Evolutionary conservation across 1,140 invertebrate genomes (phyloP), one percentile per base, ranked within the genome.

Genomic region (Ceratosolen solmsi): DNA sequence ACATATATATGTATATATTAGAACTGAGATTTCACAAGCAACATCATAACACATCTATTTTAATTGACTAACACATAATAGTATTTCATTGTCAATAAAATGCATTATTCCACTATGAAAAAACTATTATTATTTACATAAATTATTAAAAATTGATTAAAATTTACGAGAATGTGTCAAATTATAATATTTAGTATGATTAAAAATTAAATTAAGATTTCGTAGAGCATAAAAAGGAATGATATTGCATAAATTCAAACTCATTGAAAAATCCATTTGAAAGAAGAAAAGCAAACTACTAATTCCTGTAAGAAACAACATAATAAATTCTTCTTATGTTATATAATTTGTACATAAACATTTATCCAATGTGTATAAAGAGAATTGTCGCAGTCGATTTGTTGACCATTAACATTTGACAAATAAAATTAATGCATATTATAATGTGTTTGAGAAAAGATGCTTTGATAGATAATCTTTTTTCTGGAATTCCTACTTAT

Each of bases 261-360:
- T 54, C 3, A 30, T 60, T 25, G 2, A 13, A 60, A 25, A 60
- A 60, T 60, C 11, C n/a, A 9, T 60, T 60, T 60, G 3, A 13
- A 60, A 60, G 9, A 11, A n/a, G 41, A 8, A 46, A 46, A 46
- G 13, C 41, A 46, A 13, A 13, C 41, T 46, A n/a, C n/a, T n/a
- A 8, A 46, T 5, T 46, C 7, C 41, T 8, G 30, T 60, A 60
- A 60, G n/a, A 60, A 27, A 30, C 13, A 60, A 30, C 13, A 30
- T 1, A 60, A 60, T 30, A 60, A 30, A 25, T 25, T 30, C 22
- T 22, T 60, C 58, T 30, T 7, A 63, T 1, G 11, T 41, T 70
- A 41, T 25, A 70, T 46, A 68, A 68, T 68, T 68, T 70, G 33
- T 70, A 11, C 17, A n/a, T 13, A 70, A 41, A 25, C n/a, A 70